These are phyloP conservation scores for Lepidurus apus DNA, from an alignment of 1,140 invertebrate genomes.

Conservation along the genomic window DNA sequence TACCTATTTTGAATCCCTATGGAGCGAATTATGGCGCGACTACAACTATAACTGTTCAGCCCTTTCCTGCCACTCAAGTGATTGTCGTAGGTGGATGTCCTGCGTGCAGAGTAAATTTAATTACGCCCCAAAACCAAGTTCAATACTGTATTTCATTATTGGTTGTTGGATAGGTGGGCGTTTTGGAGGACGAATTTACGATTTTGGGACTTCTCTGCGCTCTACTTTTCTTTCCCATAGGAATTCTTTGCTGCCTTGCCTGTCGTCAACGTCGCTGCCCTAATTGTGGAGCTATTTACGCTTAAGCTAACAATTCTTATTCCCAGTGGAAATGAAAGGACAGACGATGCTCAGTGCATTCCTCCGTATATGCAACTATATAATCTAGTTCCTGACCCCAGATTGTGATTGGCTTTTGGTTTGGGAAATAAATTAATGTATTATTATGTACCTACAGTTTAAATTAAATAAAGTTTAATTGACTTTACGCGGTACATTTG, in stretches of 20 bases:
- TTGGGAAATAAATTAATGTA: background rate
- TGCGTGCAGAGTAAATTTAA: conserved; percentile 59
- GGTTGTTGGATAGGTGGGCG: conserved; percentile 56
- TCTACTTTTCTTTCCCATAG: conserved; percentile 77
- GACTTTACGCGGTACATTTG: background rate
- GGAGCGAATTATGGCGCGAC: conserved; percentile 37
- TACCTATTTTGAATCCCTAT: background rate
- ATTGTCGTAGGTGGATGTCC: conserved; percentile 73
- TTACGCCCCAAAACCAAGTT: conserved; percentile 20
- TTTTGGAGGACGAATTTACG: conserved; percentile 76
- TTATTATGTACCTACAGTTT: background rate
- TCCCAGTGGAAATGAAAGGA: background rate
- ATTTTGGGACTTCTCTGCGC: conserved; percentile 74
- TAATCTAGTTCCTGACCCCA: background rate
- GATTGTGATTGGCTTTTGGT: background rate
- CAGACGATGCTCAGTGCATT: background rate
- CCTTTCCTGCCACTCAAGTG: conserved; percentile 52
- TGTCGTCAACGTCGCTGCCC: conserved; percentile 71
- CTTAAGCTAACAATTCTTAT: background rate
- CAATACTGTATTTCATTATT: background rate
- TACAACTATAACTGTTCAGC: conserved; percentile 35
- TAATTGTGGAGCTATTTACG: conserved; percentile 70
- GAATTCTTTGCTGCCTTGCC: conserved; percentile 72
- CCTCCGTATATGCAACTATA: background rate
- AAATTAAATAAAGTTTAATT: background rate